Conservation (phyloP, 2,113 vertebrate species). For the Hemicordylus capensis region DNA sequence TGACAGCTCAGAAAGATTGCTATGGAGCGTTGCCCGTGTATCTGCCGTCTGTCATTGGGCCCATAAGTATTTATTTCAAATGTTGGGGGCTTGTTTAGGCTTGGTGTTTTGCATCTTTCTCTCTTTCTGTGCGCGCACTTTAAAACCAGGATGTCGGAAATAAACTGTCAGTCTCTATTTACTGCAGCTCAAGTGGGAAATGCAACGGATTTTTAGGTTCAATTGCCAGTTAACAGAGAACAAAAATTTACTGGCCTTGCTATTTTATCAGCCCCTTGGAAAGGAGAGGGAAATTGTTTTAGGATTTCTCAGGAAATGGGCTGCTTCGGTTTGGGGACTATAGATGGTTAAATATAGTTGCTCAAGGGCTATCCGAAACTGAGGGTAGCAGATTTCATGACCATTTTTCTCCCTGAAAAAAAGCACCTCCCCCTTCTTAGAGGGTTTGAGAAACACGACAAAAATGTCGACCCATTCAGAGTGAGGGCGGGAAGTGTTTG, state of each 20-base stretch:
- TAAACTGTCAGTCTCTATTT: constrained; percentile 88
- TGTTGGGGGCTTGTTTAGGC: constrained; percentile 48
- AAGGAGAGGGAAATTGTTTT: constrained; percentile 52
- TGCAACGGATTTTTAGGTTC: constrained; percentile 81
- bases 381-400: too few relatives aligned
- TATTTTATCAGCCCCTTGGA: constrained; percentile 66
- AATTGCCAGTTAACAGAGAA: constrained; percentile 85
- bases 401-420: background rate
- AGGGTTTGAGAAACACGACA: too few relatives aligned
- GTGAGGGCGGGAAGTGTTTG: background rate
- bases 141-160: constrained; percentile 71
- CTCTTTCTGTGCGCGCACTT: background rate
- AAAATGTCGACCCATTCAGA: background rate
- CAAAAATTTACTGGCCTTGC: constrained; percentile 68
- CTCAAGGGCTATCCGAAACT: background rate
- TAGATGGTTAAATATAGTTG: background rate
- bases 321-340: background rate
- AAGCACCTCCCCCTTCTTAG: too few relatives aligned
- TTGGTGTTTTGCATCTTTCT: background rate
- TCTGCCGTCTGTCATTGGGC: constrained; percentile 88
- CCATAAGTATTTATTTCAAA: constrained; percentile 95
- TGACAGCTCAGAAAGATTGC: constrained; percentile 94
- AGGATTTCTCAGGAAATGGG: constrained; percentile 10
- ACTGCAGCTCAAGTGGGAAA: constrained; percentile 78
- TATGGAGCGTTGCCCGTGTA: constrained; percentile 78